Conservation (phyloP, 2,888 invertebrate genomes). For the Agrenia bidenticulata region DNA sequence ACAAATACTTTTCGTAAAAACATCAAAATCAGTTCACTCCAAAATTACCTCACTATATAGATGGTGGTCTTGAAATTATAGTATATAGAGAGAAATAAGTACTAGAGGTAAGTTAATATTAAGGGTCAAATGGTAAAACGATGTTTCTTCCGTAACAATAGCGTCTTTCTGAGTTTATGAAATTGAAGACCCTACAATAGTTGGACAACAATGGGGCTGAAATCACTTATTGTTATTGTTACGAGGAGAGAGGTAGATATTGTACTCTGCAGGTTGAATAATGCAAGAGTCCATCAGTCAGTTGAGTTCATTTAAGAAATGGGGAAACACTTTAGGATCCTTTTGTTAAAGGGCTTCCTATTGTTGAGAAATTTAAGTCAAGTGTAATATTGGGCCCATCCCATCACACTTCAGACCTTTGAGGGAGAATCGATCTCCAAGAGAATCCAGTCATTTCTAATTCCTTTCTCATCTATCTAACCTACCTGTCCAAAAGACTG, state of each 20-base stretch:
- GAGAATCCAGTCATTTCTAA: not conserved
- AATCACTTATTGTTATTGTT: constrained; percentile 10
- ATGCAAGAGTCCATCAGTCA: constrained; percentile 5
- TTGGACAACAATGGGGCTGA: not conserved
- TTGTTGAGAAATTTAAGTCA: constrained; percentile 10
- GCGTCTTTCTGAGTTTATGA: no score
- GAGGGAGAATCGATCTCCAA: not conserved
- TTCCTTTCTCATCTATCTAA: constrained; percentile 3
- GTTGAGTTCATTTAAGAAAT: constrained; percentile 6
- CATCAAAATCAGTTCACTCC: no score
- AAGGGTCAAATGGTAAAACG: no score
- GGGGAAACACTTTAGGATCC: not conserved
- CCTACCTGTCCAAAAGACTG: not conserved
- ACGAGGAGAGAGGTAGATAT: not conserved
- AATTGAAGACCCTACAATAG: not conserved
- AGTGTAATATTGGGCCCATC: constrained; percentile 5
- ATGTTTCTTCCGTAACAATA: no score
- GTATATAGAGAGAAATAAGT: no score
- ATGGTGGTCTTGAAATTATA: no score
- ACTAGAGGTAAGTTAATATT: no score
- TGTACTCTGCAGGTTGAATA: not conserved
- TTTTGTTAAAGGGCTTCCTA: constrained; percentile 1
- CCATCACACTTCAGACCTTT: constrained; percentile 11
- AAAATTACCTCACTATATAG: no score
- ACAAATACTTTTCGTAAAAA: no score